Evolutionary conservation across 2,113 vertebrate species (phyloP), one percentile per base, ranked within the genome.

Genomic region (Triplophysa dalaica): DNA sequence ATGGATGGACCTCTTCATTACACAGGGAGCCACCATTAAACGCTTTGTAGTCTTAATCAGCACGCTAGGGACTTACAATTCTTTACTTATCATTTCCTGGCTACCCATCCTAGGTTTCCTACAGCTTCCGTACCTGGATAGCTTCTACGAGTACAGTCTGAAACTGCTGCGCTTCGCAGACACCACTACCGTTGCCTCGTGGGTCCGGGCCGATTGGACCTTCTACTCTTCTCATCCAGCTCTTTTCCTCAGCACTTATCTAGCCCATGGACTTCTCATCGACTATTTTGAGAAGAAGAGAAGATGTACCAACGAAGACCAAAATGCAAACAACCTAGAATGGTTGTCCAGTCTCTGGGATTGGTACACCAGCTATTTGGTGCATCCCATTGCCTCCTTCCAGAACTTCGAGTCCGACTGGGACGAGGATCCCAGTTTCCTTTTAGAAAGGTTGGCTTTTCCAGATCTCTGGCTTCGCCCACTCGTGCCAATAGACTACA

Each of bases 1-100:
- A 78, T 99, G 98, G 98, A 97, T 99, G 96, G 98, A 99, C 90
- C 93, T 99, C 79, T 99, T 99, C 82, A 97, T 99, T 67, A 99
- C 98, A 16, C 97, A 99, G 81, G 98, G 97, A 14, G 98, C 96
- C 48, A 98, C 97, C 45, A 95, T 99, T 82, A 99, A 99, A 85
- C 94, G 98, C 64, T 99, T 99, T 87, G 97, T 99, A 58, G 95
- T 98, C 87, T 94, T 99, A 54, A 99, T 99, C 88, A 96, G 98
- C 91, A 99, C 98, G 82, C 92, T 99, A 86, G 98, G 98, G 89
- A 98, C 97, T 21, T 99, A 98, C 82, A 99, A 99, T 90, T 99
- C 97, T 61, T 87, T 99, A 1, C 88, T 99, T 77, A 94, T 99
- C 83, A 96, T 98, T 83, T 98, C 97, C 83, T 99, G 98, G 98